These are phyloP conservation scores for Triplophysa yarkandensis DNA, from an alignment of 2,797 vertebrate species.

Conservation along the genomic window DNA sequence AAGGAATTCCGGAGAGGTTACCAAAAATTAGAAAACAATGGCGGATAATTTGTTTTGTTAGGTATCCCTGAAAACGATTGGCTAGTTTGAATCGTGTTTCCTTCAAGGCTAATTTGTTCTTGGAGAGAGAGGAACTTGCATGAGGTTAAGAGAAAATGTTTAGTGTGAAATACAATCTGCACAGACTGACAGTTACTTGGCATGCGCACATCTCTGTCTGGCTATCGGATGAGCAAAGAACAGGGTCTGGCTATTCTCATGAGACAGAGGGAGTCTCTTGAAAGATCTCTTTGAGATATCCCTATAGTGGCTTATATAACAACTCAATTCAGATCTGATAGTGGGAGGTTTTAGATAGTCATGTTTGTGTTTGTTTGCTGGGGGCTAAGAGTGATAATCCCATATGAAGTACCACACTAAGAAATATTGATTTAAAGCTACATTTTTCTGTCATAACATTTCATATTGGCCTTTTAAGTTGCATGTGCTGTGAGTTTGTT, in stretches of 20 bases:
- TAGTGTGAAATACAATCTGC: constrained; percentile 21
- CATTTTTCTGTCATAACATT: constrained; percentile 39
- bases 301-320: constrained; percentile 66
- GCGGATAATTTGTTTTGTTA: constrained; percentile 60
- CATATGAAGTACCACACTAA: constrained; percentile 61
- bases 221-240: constrained; percentile 45
- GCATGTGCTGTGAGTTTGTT: not conserved
- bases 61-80: constrained; percentile 53
- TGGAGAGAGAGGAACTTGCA: not conserved
- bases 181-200: constrained; percentile 24
- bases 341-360: constrained; percentile 59
- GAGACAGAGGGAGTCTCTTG: constrained; percentile 54
- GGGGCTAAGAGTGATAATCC: constrained; percentile 63
- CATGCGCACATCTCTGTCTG: constrained; percentile 24
- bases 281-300: constrained; percentile 59
- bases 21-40: constrained; percentile 75
- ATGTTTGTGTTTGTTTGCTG: constrained; percentile 71
- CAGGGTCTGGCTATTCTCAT: constrained; percentile 50
- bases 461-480: not conserved
- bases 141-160: not conserved
- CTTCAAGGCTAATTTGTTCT: not conserved
- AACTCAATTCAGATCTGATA: constrained; percentile 67
- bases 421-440: constrained; percentile 58
- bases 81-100: not conserved
- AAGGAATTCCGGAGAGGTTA: constrained; percentile 78